These are phyloP conservation scores for Masticophis lateralis DNA, from an alignment of 2,797 vertebrate species.

Conservation along the genomic window DNA sequence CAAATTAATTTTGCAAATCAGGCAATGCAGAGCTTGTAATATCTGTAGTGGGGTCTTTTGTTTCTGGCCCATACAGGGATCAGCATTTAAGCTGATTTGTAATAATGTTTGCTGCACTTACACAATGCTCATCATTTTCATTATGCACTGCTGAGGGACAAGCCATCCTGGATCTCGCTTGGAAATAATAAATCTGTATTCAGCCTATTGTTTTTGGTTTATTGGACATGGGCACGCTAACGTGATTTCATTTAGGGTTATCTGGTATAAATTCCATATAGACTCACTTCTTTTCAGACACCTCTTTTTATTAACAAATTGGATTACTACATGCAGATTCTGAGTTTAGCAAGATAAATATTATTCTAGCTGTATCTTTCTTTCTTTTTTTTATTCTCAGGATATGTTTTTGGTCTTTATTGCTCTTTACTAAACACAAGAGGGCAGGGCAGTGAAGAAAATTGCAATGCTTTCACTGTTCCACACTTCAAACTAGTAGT, in stretches of 20 bases:
- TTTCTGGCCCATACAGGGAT: conserved; percentile 36
- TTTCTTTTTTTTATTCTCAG: not conserved
- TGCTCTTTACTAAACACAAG: conserved; percentile 25
- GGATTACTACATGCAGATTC: not conserved
- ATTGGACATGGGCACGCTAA: conserved; percentile 41
- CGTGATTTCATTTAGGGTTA: conserved; percentile 51
- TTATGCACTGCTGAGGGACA: conserved; percentile 44
- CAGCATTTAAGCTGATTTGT: conserved; percentile 35
- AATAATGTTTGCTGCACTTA: conserved; percentile 54
- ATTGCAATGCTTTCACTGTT: not conserved
- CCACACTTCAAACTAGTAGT: not conserved
- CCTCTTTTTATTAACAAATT: conserved; percentile 42
- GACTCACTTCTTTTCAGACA: conserved; percentile 23
- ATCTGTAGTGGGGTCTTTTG: conserved; percentile 33
- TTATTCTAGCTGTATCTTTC: conserved; percentile 9
- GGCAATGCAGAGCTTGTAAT: not conserved
- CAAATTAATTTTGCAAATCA: not conserved
- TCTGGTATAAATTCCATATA: conserved; percentile 44
- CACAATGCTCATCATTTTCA: conserved; percentile 53
- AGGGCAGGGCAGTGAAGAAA: conserved; percentile 9
- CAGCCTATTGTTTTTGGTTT: conserved; percentile 50
- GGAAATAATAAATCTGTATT: conserved; percentile 61
- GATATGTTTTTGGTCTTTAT: not conserved
- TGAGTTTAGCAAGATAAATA: conserved; percentile 13
- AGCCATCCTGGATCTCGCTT: conserved; percentile 48